Conservation (phyloP, 2,797 vertebrate species). For the Siniperca obscura region DNA sequence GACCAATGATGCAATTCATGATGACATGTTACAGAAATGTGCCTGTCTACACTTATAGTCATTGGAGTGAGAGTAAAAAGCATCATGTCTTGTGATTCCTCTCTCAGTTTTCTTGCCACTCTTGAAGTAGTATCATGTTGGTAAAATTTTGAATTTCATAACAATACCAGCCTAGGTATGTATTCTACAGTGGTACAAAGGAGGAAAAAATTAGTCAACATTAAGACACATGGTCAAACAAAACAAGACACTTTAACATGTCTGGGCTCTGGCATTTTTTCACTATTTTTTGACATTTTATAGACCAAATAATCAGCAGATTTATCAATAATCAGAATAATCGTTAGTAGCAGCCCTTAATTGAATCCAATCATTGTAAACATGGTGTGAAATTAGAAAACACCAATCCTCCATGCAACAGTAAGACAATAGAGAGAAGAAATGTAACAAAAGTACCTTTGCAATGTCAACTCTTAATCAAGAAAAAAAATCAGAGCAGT, state of each 20-base stretch:
- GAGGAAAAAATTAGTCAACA: background rate
- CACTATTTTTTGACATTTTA: background rate
- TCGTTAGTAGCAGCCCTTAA: background rate
- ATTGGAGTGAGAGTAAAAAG: conserved; percentile 8
- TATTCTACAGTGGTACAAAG: background rate
- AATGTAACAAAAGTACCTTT: background rate
- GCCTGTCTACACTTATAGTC: conserved; percentile 11
- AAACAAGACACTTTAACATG: too few species aligned
- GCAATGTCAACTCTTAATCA: background rate
- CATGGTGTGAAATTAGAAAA: background rate
- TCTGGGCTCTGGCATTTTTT: background rate
- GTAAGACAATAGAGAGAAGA: background rate
- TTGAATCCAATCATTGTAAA: conserved; percentile 11
- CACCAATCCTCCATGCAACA: background rate
- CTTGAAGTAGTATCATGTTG: background rate
- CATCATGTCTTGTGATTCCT: background rate
- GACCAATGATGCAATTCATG: conserved; percentile 42
- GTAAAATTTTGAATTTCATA: conserved; percentile 3
- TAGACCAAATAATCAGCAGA: background rate
- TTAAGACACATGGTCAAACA: background rate
- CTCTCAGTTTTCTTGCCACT: background rate
- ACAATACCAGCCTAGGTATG: background rate
- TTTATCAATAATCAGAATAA: background rate
- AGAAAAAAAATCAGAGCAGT: conserved; percentile 7
- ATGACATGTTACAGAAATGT: conserved; percentile 46